Base-by-base conservation (phyloP, 2,113 vertebrate genomes). In the Phaethornis superciliosus region DNA sequence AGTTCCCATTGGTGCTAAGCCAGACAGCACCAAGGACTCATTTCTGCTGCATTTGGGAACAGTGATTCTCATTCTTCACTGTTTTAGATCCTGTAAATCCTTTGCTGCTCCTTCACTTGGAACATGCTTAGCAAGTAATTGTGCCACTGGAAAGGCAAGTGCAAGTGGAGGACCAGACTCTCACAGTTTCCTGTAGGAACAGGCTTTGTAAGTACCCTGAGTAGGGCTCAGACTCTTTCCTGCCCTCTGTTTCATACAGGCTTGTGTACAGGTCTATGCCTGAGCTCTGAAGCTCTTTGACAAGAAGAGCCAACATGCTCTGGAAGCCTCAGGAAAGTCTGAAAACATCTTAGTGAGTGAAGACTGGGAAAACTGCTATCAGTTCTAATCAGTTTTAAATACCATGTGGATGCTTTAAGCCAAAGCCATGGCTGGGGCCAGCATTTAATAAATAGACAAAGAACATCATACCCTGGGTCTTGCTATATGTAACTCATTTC, bases 21-120 rank as follows among this genome's bases (percentile, higher is more conserved):
- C n/a, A 79, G 37, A 12, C 65, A 56, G 52, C 20, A 46, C 19
- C 1, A 4, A 65, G 28, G 30, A 10, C 46, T 79, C 0, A 0
- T 54, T 76, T 78, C 69, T 51, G 13, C 68, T 75, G 55, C 35
- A 8, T 85, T 85, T 80, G 55, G 42, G 40, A 77, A 10, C 16
- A 24, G 42, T 14, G n/a, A 19, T 5, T 71, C 46, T 77, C 32
- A 40, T 68, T 77, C 8, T 83, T 20, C 11, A 7, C 13, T 5
- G 2, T 72, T 92, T 69, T 89, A n/a, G 17, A 40, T 12, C 18
- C 63, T 71, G 71, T 70, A 51, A 84, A 78, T 15, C 23, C 60
- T 72, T 84, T 68, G 28, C 58, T 3, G 3, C 7, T 21, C 13
- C n/a, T 81, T 71, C 74, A 22, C 70, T 83, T 60, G 22, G 14